Conservation (phyloP, 2,797 vertebrate species). For the Threskiornis aethiopicus region DNA sequence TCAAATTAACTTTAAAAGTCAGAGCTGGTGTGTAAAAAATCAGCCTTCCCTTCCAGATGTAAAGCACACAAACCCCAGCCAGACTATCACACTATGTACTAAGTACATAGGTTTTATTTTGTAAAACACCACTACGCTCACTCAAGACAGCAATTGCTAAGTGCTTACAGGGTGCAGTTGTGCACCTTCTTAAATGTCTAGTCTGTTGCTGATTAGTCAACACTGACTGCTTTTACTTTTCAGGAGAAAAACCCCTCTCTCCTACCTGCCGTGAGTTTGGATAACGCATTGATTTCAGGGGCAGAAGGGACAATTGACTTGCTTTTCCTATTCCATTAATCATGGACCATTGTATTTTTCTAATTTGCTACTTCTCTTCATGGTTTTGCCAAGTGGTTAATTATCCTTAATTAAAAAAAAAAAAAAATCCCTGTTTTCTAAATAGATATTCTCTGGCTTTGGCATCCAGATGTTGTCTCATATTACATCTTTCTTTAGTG, state of each 20-base stretch:
- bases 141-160: not conserved
- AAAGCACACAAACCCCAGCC: not conserved
- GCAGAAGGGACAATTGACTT: not conserved
- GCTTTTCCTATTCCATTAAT: not conserved
- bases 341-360: not conserved
- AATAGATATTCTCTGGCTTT: not conserved
- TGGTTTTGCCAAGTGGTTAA: not conserved
- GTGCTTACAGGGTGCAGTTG: not conserved
- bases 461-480: not conserved
- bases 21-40: not conserved
- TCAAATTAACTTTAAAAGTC: not conserved
- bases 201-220: not conserved
- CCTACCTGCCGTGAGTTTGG: not conserved
- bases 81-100: not conserved
- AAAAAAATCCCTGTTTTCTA: not conserved
- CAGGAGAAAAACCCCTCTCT: not conserved
- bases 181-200: not conserved
- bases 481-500: not conserved
- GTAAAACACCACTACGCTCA: not conserved
- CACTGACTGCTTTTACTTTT: not conserved
- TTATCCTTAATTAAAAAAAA: not conserved
- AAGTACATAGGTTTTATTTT: not conserved
- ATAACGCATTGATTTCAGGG: slow-evolving; percentile 15
- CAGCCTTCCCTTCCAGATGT: not conserved
- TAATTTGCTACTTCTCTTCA: not conserved